Base-by-base conservation (phyloP, 2,797 vertebrate species). In the Sparidentex hasta region DNA sequence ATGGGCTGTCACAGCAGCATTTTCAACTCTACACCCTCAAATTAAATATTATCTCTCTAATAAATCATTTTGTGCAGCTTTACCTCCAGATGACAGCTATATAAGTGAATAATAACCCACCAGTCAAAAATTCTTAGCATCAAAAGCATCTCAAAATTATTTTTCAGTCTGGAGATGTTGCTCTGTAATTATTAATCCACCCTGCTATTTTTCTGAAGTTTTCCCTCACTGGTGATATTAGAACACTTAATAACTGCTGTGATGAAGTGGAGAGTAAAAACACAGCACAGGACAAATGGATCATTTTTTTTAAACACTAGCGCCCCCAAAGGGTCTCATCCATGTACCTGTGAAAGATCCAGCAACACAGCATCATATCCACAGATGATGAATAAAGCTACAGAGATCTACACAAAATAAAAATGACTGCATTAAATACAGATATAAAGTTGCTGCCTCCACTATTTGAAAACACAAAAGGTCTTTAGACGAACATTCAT, bases 111-210 rank as follows among this genome's bases (percentile, higher is more conserved):
- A 41, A 63, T 50, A 14, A 43, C 2, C 56, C 20, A 33, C 3
- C 8, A 52, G 18, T 56, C 12, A 44, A 46, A 23, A 2, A 33
- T n/a, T 68, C 11, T 56, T 11, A 33, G 33, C 14, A 67, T 50
- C 25, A 47, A 25, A 61, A 64, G 11, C 23, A 41, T 57, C 71
- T 59, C 48, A 54, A 7, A 9, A 47, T 65, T 25, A 59, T 65
- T 33, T 11, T 46, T 54, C 21, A 47, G 51, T 68, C 12, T 46
- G 21, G 43, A 63, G 64, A 55, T 17, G 13, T 25, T 16, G 12
- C 27, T 55, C 11, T 7, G 21, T 13, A 13, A 7, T 51, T 23
- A 66, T 55, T 14, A 51, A 33, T n/a, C 4, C 38, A 44, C 17
- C 21, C 29, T 48, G 41, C 12, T 2, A 63, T 38, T 65, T 17